Evolutionary conservation across 2,888 invertebrate genomes (phyloP).

Genomic region (Anthophora plumipes): DNA sequence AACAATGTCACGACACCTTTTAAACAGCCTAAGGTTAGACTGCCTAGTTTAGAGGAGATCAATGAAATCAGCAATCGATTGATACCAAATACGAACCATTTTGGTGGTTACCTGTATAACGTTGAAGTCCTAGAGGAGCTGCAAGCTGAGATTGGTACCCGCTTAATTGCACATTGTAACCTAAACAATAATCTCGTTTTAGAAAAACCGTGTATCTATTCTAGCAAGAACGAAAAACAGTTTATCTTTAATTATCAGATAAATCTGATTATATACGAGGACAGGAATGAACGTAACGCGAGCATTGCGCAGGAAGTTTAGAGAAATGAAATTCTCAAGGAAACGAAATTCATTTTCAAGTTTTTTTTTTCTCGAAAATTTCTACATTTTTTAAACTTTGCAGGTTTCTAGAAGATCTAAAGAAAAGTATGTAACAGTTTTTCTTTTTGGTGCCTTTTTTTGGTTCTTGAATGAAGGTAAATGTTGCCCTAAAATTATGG

Average conservation of each 20-base stretch:
- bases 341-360: not conserved
- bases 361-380: not conserved
- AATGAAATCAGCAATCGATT: conserved; percentile 62
- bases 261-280: conserved; percentile 87
- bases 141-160: conserved; percentile 53
- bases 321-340: not conserved
- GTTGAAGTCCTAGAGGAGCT: conserved; percentile 65
- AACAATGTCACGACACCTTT: conserved; percentile 2
- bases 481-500: no score
- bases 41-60: conserved; percentile 69
- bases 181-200: conserved; percentile 67
- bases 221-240: conserved; percentile 26
- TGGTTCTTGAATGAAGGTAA: no score
- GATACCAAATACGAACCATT: conserved; percentile 67
- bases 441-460: no score
- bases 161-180: conserved; percentile 58
- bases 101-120: conserved; percentile 69
- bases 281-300: conserved; percentile 54
- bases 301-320: conserved; percentile 63
- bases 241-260: conserved; percentile 82
- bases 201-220: conserved; percentile 35
- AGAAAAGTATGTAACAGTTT: no score
- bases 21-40: conserved; percentile 44
- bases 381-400: no score
- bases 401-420: no score